phyloP scores from a whole-genome alignment of 1,140 invertebrate species.

The Oreohelix idahoensis region DNA sequence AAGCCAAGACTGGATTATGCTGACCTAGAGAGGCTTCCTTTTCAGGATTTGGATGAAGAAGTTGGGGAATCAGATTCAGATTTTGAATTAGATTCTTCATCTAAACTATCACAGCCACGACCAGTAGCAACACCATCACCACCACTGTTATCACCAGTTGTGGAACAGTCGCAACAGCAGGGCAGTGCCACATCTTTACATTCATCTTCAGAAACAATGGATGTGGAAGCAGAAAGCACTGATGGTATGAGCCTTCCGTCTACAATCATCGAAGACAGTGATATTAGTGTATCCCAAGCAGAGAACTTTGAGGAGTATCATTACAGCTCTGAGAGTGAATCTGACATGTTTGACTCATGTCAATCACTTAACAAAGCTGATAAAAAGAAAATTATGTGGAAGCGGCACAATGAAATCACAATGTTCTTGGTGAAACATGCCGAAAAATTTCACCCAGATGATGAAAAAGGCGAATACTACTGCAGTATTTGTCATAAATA shows the following conservation, averaged over 20 bases:
- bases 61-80: neutral
- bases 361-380: neutral
- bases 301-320: neutral
- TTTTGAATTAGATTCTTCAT: neutral
- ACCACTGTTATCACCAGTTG: neutral
- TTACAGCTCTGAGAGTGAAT: conserved; percentile 28
- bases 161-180: too few species aligned
- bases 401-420: conserved; percentile 1
- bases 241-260: neutral
- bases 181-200: neutral
- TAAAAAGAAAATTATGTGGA: neutral
- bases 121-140: neutral
- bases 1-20: neutral
- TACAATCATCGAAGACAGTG: neutral
- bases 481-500: conserved; percentile 4
- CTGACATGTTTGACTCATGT: neutral
- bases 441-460: neutral
- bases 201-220: neutral
- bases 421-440: conserved; percentile 22
- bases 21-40: neutral
- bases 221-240: neutral
- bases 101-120: neutral
- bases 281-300: neutral
- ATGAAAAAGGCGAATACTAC: neutral
- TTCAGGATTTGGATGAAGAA: neutral